Conservation (phyloP, 1,140 invertebrate species). For the Eriosoma lanigerum region DNA sequence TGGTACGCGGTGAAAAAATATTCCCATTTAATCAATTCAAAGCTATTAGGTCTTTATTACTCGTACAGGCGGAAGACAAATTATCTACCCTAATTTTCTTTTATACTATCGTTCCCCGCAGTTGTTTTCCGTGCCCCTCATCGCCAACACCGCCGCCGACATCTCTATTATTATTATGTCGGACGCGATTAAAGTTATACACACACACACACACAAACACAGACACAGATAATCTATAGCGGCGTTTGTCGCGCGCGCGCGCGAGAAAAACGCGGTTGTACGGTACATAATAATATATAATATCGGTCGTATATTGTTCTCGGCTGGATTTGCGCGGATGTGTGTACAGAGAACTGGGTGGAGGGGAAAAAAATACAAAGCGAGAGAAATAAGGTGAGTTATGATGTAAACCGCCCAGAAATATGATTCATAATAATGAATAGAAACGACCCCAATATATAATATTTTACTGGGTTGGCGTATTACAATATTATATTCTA, state of each 20-base stretch:
- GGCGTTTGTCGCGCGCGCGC: constrained; percentile 42
- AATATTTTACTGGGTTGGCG: no score
- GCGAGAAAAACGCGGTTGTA: not conserved
- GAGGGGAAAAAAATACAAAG: constrained; percentile 8
- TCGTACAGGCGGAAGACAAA: constrained; percentile 52
- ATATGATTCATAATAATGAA: constrained; percentile 49
- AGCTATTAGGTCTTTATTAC: constrained; percentile 51
- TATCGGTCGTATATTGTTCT: constrained; percentile 44
- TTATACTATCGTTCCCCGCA: constrained; percentile 37
- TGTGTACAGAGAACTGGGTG: not conserved
- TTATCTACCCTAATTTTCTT: constrained; percentile 51
- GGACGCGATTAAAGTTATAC: constrained; percentile 48
- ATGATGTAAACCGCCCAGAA: constrained; percentile 52
- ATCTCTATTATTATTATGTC: constrained; percentile 51
- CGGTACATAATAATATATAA: no score
- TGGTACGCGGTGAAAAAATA: constrained; percentile 39
- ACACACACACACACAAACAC: not conserved
- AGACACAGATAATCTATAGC: constrained; percentile 38
- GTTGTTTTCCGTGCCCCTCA: constrained; percentile 47
- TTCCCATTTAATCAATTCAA: constrained; percentile 48
- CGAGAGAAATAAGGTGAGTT: constrained; percentile 34
- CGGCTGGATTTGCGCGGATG: not conserved
- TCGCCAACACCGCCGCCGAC: constrained; percentile 26
- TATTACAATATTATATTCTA: no score
- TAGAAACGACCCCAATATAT: constrained; percentile 35